Evolutionary conservation across 1,140 invertebrate species (phyloP).

Genomic region (Drosophila repleta): DNA sequence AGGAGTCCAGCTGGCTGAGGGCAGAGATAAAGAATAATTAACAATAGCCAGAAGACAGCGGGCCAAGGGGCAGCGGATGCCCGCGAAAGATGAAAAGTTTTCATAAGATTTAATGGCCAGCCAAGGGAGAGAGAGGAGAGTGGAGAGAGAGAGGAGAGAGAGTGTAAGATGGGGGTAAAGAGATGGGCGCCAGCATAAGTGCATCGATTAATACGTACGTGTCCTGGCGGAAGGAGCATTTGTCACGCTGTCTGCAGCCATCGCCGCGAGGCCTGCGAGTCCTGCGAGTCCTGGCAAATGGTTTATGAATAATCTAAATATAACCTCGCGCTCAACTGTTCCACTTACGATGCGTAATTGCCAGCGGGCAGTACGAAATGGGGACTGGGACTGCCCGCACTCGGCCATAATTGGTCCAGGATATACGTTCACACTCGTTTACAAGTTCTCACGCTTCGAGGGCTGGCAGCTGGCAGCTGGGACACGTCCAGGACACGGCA

Average conservation of each 20-base stretch:
- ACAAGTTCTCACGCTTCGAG: not conserved
- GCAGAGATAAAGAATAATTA: conserved; percentile 50
- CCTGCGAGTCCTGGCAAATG: no score
- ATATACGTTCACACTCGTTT: not conserved
- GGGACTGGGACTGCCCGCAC: not conserved
- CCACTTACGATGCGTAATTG: not conserved
- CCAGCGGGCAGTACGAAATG: not conserved
- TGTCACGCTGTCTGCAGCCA: conserved; percentile 4
- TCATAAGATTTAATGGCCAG: conserved; percentile 26
- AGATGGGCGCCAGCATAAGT: conserved; percentile 21
- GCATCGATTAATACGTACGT: conserved; percentile 51
- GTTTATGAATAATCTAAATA: conserved; percentile 43
- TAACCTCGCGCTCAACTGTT: not conserved
- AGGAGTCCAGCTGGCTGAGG: not conserved
- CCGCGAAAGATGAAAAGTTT: conserved; percentile 22
- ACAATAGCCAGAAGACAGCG: conserved; percentile 3
- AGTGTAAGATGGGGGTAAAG: no score
- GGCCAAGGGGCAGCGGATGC: not conserved
- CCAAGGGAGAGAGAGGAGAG: not conserved
- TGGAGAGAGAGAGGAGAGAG: no score
- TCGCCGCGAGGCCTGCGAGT: not conserved
- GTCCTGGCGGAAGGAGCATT: not conserved
- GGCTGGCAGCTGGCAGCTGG: not conserved
- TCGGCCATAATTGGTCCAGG: conserved; percentile 11
- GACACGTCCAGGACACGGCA: not conserved